Base-by-base conservation (phyloP, 2,797 vertebrate genomes). In the Pristis pectinata region DNA sequence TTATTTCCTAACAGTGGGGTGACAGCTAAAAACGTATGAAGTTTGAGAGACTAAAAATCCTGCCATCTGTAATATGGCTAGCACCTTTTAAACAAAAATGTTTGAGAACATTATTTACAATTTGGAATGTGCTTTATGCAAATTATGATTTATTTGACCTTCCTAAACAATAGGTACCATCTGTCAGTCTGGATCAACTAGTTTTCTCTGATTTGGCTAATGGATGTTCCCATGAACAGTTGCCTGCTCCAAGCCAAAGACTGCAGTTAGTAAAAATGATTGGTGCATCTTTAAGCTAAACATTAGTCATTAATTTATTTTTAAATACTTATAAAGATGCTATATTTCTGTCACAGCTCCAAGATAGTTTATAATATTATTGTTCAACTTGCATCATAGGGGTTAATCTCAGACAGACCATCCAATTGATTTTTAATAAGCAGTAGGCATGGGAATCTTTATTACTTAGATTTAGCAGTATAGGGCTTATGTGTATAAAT, bases 401-500 rank as follows among this genome's bases (percentile, higher is more conserved):
- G 70, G 67, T 94, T 94, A 94, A 94, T 76, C n/a, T 53, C 92
- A 53, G 11, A 30, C 70, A 91, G 92, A 24, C 44, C 30, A 49
- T 76, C 70, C 70, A 72, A 94, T 94, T 67, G 17, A 44, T 56
- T 44, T 79, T 94, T 92, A 94, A 92, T 94, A 94, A 91, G 74
- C 94, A 94, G 70, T 94, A 64, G 94, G 49, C 72, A 92, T 74
- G 92, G 83, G 87, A 91, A 94, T 85, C 85, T 94, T 74, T 89
- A 74, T 74, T 91, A 80, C 80, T 67, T 59, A 41, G 94, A 72
- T 94, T 94, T 94, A 92, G 72, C 61, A 94, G 70, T n/a, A 85
- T 89, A 91, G 74, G n/a, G 64, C 64, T 94, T 89, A 89, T 94
- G 92, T 74, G 94, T 94, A 91, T 94, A 94, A 94, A 94, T 94